Base-by-base conservation (phyloP, 2,113 vertebrate genomes). In the Nothoprocta pentlandii region DNA sequence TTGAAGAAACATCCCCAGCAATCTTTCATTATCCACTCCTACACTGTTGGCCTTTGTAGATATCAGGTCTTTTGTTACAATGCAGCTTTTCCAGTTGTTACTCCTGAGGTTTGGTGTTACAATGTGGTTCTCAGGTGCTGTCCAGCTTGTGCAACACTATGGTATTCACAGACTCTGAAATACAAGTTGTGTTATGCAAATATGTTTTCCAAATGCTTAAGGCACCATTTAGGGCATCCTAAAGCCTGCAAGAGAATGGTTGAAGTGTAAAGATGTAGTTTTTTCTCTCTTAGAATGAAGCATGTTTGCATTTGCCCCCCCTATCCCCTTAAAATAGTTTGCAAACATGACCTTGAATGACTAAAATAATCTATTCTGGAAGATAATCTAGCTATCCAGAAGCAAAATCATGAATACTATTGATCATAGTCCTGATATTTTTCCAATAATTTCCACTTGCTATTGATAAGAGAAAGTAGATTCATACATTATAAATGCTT, bases 301-400 rank as follows among this genome's bases (percentile, higher is more conserved):
- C 28, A 59, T 10, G 10, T 78, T 87, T 92, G 30, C 26, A 32
- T 85, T 86, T 90, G 76, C 71, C 95, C 87, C 67, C 62, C 91
- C 26, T 9, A 23, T 8, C 36, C 36, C 36, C 10, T 83, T 95
- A 87, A 83, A 78, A 77, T 13, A 77, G 16, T 78, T 59, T 76
- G 17, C 54, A 80, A 70, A 25, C 11, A 16, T 59, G 46, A 30
- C 56, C 84, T 75, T 66, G 68, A 90, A 74, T 70, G n/a, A 71
- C 42, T 20, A 59, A 75, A 51, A 81, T 87, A 92, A 87, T 47
- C 7, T 81, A 22, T 63, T 11, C 36, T 39, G 36, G 36, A 39
- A 39, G 36, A 39, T 39, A 39, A 39, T 39, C 36, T 39, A 39
- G 36, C 36, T 8, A 56, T 87, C 12, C 68, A 90, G n/a, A 71